Evolutionary conservation across 2,113 vertebrate genomes (phyloP).

Genomic region (Leucosticte australis): DNA sequence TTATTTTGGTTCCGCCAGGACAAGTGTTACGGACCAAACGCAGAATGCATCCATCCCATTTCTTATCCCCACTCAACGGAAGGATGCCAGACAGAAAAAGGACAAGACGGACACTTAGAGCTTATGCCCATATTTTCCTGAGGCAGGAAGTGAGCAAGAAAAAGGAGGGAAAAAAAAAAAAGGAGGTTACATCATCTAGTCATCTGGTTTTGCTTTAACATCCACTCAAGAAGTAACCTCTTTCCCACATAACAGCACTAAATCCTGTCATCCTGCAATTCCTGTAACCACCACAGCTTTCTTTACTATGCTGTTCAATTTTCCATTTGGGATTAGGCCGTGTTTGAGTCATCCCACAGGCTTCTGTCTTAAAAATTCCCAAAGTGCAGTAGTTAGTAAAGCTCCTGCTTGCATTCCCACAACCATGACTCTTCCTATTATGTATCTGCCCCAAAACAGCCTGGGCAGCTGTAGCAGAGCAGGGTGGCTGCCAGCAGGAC

Average conservation of each 20-base stretch:
- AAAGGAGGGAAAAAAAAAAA: not conserved
- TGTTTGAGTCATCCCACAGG: conserved; percentile 43
- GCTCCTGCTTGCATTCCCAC: not conserved
- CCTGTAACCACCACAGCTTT: conserved; percentile 21
- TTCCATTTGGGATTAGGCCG: not conserved
- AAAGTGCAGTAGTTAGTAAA: not conserved
- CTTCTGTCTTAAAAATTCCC: conserved; percentile 11
- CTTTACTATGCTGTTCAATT: conserved; percentile 35
- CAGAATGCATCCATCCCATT: not conserved
- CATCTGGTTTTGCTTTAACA: conserved; percentile 62
- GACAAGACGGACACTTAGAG: not conserved
- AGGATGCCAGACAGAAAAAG: not conserved
- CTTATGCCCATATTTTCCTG: not conserved
- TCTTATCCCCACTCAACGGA: not conserved
- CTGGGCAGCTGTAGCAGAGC: not conserved
- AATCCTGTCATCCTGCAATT: conserved; percentile 35
- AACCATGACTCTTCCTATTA: not conserved
- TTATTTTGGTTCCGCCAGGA: not conserved
- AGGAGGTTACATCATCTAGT: conserved; percentile 32
- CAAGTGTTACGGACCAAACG: not conserved
- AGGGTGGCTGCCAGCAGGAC: not conserved
- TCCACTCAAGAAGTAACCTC: conserved; percentile 43
- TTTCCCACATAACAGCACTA: conserved; percentile 59
- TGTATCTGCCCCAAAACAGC: not conserved
- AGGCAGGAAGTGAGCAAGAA: conserved; percentile 22